Base-by-base conservation (phyloP, 2,888 invertebrate genomes). In the Drosophila monieri region DNA sequence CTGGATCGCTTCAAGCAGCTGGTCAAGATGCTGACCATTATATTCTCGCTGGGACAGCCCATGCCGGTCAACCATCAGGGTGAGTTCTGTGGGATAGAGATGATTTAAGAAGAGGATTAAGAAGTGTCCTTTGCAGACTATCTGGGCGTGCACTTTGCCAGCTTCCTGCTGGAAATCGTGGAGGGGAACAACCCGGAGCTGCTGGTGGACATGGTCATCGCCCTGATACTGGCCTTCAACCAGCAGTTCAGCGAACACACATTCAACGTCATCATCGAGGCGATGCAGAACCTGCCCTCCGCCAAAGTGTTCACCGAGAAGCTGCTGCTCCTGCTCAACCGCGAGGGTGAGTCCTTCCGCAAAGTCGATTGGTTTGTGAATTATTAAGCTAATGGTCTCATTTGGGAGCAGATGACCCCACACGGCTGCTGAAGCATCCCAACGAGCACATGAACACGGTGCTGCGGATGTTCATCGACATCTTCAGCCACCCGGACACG, bases 271-370 rank as follows among this genome's bases (percentile, higher is more conserved):
- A 93, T 96, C 10, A 91, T 97, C 14, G 94, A 94, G 75, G 94
- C 95, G 0, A 92, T 97, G 79, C 94, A 95, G 78, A 93, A 94
- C 55, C 91, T 94, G 69, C 93, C 94, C 43, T 94, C 94, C 49
- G 97, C 97, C 0, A 98, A 98, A 92, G 95, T 94, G 0, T 97
- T 98, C 88, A 97, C 97, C 3, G 98, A 98, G 90, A 98, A 98
- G 92, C 94, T 97, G 52, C 93, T 98, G 49, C 92, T 97, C 56
- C 92, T 98, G 53, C 93, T 98, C 9, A 98, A 98, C 90, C 94
- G 98, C 85, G 98, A 97, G 95, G 97, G 97, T 96, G 91, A 64
- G 66, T 46, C 14, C 10, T 27, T 27, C 3, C n/a, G 1, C 14
- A 8, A 39, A 39, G 15, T 39, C 9, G 15, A 15, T 41, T 8